Percentiles rank a stretch among this genome's conserved stretches.
Evolutionary conservation across 2,797 vertebrate genomes (phyloP).

Genomic region (Zalophus californianus): DNA sequence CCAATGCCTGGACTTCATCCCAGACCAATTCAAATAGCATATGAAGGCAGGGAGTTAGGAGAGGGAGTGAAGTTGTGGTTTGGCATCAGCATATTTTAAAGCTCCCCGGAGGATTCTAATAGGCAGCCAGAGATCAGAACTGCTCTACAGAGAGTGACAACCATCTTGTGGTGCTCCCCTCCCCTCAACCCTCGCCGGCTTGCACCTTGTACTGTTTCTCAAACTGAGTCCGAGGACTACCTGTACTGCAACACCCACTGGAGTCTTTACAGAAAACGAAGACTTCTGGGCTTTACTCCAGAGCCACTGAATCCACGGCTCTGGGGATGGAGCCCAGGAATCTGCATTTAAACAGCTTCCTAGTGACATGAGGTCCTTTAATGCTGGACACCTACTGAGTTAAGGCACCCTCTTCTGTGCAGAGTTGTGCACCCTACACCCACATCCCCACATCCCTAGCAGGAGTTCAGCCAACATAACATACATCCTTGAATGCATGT

Average conservation of each 20-base stretch:
- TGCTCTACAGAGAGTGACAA: background rate
- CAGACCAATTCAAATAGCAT: background rate
- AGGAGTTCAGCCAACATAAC: background rate
- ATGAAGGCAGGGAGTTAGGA: background rate
- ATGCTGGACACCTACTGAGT: no score
- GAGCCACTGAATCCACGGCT: background rate
- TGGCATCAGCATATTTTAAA: background rate
- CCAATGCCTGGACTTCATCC: background rate
- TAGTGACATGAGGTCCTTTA: background rate
- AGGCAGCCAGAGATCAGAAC: background rate
- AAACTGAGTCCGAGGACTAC: background rate
- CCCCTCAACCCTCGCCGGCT: accelerated
- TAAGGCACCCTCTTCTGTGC: no score
- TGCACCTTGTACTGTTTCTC: background rate
- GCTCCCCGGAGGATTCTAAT: background rate
- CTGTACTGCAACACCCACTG: background rate
- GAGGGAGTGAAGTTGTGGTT: no score
- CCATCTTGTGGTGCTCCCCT: accelerated
- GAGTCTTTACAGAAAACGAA: background rate
- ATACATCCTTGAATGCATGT: no score
- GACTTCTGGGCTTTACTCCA: background rate
- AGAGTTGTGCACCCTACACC: background rate
- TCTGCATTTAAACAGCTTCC: background rate
- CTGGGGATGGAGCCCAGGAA: background rate
- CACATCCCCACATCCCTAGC: background rate